Evolutionary conservation across 2,888 invertebrate genomes (phyloP).

Genomic region (Scrobipalpa atriplicella): DNA sequence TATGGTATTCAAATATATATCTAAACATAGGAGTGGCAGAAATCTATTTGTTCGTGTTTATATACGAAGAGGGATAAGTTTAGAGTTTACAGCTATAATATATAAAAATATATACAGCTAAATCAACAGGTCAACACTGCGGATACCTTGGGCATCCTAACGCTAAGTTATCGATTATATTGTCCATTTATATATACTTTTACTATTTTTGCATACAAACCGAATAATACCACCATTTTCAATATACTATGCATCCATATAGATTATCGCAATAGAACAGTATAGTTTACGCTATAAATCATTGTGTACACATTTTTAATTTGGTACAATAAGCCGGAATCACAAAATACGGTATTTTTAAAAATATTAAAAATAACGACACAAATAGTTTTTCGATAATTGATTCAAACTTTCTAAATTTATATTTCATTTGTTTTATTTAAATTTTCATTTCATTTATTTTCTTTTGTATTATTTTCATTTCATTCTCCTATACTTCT

Average conservation of each 20-base stretch:
- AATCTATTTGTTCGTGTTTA: constrained; percentile 41
- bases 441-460: constrained; percentile 51
- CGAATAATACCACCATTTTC: constrained; percentile 69
- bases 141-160: constrained; percentile 80
- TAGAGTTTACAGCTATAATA: constrained; percentile 73
- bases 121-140: constrained; percentile 76
- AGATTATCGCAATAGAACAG: constrained; percentile 59
- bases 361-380: constrained; percentile 47
- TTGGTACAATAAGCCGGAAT: constrained; percentile 68
- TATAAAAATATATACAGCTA: constrained; percentile 61
- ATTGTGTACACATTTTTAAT: constrained; percentile 63
- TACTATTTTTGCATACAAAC: constrained; percentile 77
- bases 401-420: constrained; percentile 57
- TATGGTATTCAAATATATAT: constrained; percentile 36
- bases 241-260: constrained; percentile 73
- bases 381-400: constrained; percentile 56
- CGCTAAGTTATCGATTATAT: constrained; percentile 75
- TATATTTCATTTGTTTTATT: constrained; percentile 51
- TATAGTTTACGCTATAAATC: constrained; percentile 60
- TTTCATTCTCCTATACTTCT: constrained; percentile 73
- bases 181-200: constrained; percentile 76
- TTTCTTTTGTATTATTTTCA: constrained; percentile 48
- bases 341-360: constrained; percentile 43
- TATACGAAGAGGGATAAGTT: constrained; percentile 77
- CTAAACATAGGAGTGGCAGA: constrained; percentile 58